Evolutionary conservation across 2,888 invertebrate species (phyloP).

Genomic region (Ophonus ardosiacus): DNA sequence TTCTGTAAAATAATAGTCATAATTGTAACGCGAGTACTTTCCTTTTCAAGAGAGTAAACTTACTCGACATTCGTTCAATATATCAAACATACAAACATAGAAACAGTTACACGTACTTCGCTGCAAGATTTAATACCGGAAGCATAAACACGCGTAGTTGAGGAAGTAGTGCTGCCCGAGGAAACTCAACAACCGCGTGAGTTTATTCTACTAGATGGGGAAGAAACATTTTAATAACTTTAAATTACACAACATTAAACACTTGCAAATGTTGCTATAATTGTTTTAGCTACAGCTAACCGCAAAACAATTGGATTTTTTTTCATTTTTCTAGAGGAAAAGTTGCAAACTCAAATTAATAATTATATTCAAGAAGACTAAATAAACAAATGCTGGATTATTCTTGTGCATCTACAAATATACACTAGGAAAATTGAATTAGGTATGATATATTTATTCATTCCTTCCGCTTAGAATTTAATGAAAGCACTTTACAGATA

Average conservation of each 20-base stretch:
- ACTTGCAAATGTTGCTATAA: conserved; percentile 1
- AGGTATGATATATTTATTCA: too few species aligned
- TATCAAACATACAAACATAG: conserved; percentile 28
- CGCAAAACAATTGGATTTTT: neutral
- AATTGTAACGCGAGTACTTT: conserved; percentile 22
- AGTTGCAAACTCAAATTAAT: neutral
- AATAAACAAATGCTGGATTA: too few species aligned
- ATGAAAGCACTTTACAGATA: too few species aligned
- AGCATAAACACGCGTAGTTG: conserved; percentile 41
- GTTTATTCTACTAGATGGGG: conserved; percentile 1
- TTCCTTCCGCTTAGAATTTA: too few species aligned
- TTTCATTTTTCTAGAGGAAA: neutral
- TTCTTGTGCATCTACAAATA: too few species aligned
- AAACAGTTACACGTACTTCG: conserved; percentile 1
- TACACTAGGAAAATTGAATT: too few species aligned
- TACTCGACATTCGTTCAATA: conserved; percentile 42
- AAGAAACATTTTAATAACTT: conserved; percentile 42
- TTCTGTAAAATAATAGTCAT: neutral
- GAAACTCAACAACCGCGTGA: conserved; percentile 4
- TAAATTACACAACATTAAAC: conserved; percentile 42
- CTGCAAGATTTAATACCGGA: conserved; percentile 42
- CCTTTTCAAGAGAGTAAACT: conserved; percentile 29
- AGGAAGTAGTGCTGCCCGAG: conserved; percentile 40
- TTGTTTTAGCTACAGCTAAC: neutral
- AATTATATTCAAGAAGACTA: neutral